A percentile compares a stretch with the other conserved stretches of the same genome.
These are phyloP conservation scores for Myotis pilosus DNA, from an alignment of 2,797 vertebrate genomes.

Conservation along the genomic window DNA sequence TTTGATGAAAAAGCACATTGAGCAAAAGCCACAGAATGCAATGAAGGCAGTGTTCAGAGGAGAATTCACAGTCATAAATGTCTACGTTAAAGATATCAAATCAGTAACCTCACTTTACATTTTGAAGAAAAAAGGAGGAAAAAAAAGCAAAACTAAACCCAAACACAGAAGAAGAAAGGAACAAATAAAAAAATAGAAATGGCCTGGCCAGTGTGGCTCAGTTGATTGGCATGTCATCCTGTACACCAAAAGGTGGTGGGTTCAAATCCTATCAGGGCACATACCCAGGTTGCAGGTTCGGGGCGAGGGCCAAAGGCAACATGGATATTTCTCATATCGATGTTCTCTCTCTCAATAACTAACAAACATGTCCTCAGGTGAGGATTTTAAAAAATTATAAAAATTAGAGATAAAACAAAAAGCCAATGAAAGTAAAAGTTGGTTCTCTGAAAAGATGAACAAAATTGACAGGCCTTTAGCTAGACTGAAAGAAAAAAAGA, in stretches of 20 bases:
- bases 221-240: not conserved
- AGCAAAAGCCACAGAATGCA: not conserved
- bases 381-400: not conserved
- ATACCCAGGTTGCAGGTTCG: not conserved
- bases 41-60: not conserved
- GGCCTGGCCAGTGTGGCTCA: not conserved
- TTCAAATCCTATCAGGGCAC: not conserved
- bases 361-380: not conserved
- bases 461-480: not conserved
- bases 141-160: not conserved
- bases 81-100: not conserved
- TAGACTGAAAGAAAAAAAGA: not conserved
- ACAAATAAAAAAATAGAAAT: not conserved
- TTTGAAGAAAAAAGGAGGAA: not conserved
- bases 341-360: not conserved
- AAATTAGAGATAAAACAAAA: not conserved
- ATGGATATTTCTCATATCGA: not conserved
- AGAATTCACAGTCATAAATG: not conserved
- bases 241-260: not conserved
- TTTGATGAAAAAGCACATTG: not conserved
- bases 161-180: not conserved
- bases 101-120: not conserved
- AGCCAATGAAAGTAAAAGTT: not conserved
- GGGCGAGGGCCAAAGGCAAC: not conserved
- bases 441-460: not conserved